phyloP scores from a whole-genome alignment of 1,140 invertebrate genomes.

The Cydia splendana region DNA sequence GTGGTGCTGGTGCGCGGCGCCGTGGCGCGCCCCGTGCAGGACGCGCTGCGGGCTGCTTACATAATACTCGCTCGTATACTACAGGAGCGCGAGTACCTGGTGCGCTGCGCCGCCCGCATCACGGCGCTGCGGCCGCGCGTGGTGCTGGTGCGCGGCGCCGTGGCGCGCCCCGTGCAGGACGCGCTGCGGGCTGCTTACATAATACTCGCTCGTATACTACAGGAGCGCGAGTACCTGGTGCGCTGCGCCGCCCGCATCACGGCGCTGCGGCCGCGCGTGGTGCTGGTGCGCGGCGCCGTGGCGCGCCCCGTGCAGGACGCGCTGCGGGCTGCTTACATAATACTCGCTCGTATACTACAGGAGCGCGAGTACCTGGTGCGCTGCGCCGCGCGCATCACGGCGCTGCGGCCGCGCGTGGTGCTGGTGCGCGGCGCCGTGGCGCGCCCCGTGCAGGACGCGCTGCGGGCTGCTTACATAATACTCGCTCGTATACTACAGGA shows the following conservation, averaged over 20 bases:
- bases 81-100: constrained; percentile 94
- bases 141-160: constrained; percentile 93
- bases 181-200: too few relatives aligned
- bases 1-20: constrained; percentile 94
- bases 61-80: neutral
- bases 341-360: constrained; percentile 67
- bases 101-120: constrained; percentile 94
- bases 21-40: constrained; percentile 94
- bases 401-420: constrained; percentile 92
- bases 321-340: too few relatives aligned
- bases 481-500: constrained; percentile 82
- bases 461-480: too few relatives aligned
- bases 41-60: constrained; percentile 90
- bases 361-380: constrained; percentile 95
- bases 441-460: constrained; percentile 91
- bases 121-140: constrained; percentile 91
- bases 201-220: constrained; percentile 19
- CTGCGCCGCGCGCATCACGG: constrained; percentile 92
- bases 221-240: constrained; percentile 94
- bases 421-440: constrained; percentile 95
- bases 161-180: constrained; percentile 94
- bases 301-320: constrained; percentile 94
- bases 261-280: constrained; percentile 90
- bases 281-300: constrained; percentile 94
- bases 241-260: constrained; percentile 94